Evolutionary conservation across 2,797 vertebrate species (phyloP), one percentile per base, ranked within the genome.

Genomic region (Tauraco hartlaubi): DNA sequence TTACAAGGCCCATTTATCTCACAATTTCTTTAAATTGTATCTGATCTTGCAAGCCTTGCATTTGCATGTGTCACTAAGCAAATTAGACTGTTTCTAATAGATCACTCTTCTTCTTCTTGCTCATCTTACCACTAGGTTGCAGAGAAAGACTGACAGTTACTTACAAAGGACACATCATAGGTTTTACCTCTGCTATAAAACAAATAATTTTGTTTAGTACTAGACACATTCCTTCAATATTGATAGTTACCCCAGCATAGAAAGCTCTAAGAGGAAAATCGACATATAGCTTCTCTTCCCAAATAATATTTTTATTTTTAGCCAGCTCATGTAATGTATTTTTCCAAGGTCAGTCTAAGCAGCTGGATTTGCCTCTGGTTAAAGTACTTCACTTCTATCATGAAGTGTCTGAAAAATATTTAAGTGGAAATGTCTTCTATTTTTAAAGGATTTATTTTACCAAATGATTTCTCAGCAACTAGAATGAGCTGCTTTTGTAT

Each of bases 361-460:
- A 94, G 20, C 39, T 92, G 63, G 37, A 89, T 90, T 88, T 89
- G 28, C 74, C 83, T 28, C 66, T 80, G 37, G 56, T 92, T 44
- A 87, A 79, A 92, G 41, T 21, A 73, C 31, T 92, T 91, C n/a
- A 62, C 21, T 90, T 91, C n/a, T 15, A 89, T 44, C 28, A 37
- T 25, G 9, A 90, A 88, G 41, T 33, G 33, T 31, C 46, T 71
- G 72, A 91, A 80, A 80, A 85, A 85, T 61, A 90, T 83, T 48
- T 68, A 80, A 71, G 51, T 76, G 67, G n/a, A 90, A 90, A 84
- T 49, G 3, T 63, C 77, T 95, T 92, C 59, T 69, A 73, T 88
- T 96, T 93, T 94, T 92, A 63, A 85, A 79, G 31, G 28, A 85
- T 79, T 78, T 83, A 22, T 90, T 92, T 86, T 84, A 92, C n/a